Base-by-base conservation (phyloP, 1,140 invertebrate genomes). In the Microplitis demolitor region DNA sequence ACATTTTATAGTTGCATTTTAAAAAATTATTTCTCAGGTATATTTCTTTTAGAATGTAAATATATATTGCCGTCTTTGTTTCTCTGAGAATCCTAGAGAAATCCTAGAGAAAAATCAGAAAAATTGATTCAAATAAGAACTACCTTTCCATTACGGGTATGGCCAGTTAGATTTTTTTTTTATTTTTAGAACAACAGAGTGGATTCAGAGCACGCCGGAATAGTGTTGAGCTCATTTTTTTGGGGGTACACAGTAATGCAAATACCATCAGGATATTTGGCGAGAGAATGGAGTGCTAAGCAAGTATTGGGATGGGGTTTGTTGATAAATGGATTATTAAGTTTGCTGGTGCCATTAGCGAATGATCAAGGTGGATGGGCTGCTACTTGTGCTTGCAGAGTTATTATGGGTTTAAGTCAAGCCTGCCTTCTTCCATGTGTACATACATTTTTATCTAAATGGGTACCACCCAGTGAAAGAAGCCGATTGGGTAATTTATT, bases 231-330 rank as follows among this genome's bases (percentile, higher is more conserved):
- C 51, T 88, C 91, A 0, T 93, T 93, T 78, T 93, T 93, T 78
- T 93, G 92, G 88, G 92, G 92, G 0, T 93, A 93, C 79, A 88
- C 91, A 4, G 60, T 87, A 11, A 92, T 88, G 76, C 92, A 91
- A 76, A 78, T 91, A 69, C 89, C 89, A 4, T 88, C 88, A 0
- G 90, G 90, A 4, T 89, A 88, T 63, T 60, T 91, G 8, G 88
- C 89, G 0, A 82, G 79, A 61, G 72, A 78, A 14, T 88, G 88
- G 81, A 90, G 90, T 61, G 90, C 89, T 0, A 90, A 90, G 64
- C 85, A 84, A 51, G 81, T 93, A 4, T 89, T 93, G 45, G 88
- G 89, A 3, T 73, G 88, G 51, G 91, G 91, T 3, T 85, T 93
- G 62, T 77, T 91, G 2, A 72, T 89, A 9, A 90, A 91, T n/a